A percentile compares a stretch with the other conserved stretches of the same genome.
phyloP scores from a whole-genome alignment of 2,797 vertebrate species.

The Alfaro cultratus region DNA sequence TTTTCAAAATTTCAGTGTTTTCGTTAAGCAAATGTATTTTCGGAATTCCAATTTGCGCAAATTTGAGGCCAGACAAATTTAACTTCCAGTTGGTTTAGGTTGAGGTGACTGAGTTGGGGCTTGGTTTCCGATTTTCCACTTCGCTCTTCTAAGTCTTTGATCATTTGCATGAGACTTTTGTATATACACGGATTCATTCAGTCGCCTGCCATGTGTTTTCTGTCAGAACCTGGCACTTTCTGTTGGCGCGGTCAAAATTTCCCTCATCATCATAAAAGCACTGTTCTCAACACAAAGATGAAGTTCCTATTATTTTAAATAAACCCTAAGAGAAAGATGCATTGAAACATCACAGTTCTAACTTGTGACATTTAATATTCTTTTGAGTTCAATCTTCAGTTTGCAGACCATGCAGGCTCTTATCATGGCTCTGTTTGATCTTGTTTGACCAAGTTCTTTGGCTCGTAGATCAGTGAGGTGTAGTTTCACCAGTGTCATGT shows the following conservation, averaged over 20 bases:
- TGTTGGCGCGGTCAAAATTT: not conserved
- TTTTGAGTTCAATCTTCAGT: not conserved
- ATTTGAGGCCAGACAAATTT: not conserved
- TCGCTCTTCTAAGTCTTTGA: not conserved
- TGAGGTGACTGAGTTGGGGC: not conserved
- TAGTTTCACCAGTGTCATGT: slow-evolving; percentile 18
- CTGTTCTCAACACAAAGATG: not conserved
- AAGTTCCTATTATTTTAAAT: not conserved
- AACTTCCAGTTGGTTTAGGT: not conserved
- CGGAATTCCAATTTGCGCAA: no score
- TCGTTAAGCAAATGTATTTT: no score
- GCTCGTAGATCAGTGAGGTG: not conserved
- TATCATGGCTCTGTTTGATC: not conserved
- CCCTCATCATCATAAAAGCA: not conserved
- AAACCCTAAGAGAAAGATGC: not conserved
- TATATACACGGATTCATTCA: not conserved
- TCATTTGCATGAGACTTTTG: not conserved
- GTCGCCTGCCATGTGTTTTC: not conserved
- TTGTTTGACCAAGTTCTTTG: not conserved
- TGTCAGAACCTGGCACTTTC: not conserved
- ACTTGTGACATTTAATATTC: not conserved
- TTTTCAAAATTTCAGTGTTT: no score
- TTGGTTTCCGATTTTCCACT: not conserved
- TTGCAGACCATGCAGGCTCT: slow-evolving; percentile 2
- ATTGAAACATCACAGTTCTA: not conserved